Evolutionary conservation across 2,113 vertebrate species (phyloP), one percentile per base, ranked within the genome.

Genomic region (Esox niger): DNA sequence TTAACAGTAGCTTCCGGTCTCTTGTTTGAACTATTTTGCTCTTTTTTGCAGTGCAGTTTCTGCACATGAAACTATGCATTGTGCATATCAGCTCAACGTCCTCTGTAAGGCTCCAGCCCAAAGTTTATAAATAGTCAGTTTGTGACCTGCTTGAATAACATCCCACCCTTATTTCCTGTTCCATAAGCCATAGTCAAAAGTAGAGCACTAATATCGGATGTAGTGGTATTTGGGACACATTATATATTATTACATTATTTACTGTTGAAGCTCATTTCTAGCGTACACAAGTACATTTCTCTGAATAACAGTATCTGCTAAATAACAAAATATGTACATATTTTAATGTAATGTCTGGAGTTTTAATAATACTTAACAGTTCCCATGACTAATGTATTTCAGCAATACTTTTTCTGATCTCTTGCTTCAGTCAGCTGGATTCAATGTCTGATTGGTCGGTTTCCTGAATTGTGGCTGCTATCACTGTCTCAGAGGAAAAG

Each of bases 381-480:
- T n/a, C 47, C 47, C n/a, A 23, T 21, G 5, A 52, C 47, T 52
- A n/a, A 6, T 52, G 75, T 71, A 68, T 57, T 63, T 29, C 62
- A 55, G 26, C n/a, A 31, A 65, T 76, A 0, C 35, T 10, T 15
- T 27, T 31, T 20, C 26, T 27, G 0, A 75, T 60, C 62, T 59
- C 27, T 62, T 6, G 33, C 52, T 76, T 64, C 54, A 31, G n/a
- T 72, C 74, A 58, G 64, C 70, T 56, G 70, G 49, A 55, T 66
- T 73, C 60, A 63, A 71, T 80, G 29, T 62, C 59, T 58, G 60
- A 64, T 62, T 9, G 5, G 32, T 43, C 15, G 38, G 20, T 54
- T 49, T 25, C 49, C 32, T 21, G 23, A 64, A 46, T 60, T 6
- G 32, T 65, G 61, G 27, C 20, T 10, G 0, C 58, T 54, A 59